Conservation (phyloP, 2,113 vertebrate species). For the Pteronura brasiliensis region DNA sequence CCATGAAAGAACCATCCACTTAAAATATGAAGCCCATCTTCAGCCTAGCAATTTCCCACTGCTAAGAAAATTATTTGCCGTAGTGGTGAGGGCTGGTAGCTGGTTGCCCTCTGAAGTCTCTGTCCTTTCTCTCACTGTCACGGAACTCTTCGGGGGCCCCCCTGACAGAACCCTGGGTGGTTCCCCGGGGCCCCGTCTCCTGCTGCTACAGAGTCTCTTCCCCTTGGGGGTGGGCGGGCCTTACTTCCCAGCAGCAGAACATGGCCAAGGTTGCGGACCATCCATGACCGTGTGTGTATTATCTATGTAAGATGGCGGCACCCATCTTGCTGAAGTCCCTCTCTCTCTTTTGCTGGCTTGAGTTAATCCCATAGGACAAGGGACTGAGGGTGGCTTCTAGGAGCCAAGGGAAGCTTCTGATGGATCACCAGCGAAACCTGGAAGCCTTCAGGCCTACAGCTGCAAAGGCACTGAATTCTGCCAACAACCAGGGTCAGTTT, state of each 20-base stretch:
- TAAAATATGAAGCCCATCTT: neutral
- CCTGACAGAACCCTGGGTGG: neutral
- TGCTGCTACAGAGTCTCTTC: accelerated
- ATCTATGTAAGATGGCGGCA: accelerated
- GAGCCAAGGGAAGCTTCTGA: neutral
- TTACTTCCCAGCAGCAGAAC: neutral
- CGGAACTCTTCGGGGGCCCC: neutral
- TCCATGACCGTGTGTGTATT: neutral
- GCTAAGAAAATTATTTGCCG: neutral
- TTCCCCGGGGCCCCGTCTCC: neutral
- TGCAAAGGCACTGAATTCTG: neutral
- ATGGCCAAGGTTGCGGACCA: neutral
- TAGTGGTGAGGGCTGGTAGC: neutral
- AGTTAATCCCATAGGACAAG: neutral
- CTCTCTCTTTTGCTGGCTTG: neutral
- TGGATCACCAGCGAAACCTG: neutral
- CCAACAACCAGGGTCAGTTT: too few relatives aligned
- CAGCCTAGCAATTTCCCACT: neutral
- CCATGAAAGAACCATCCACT: neutral
- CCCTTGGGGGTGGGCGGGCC: too few relatives aligned
- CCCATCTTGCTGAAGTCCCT: neutral
- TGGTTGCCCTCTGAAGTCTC: neutral
- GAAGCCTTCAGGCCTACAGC: neutral
- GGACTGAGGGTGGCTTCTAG: neutral
- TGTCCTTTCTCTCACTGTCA: neutral